Conservation (phyloP, 2,797 vertebrate species). For the Esox lucius region DNA sequence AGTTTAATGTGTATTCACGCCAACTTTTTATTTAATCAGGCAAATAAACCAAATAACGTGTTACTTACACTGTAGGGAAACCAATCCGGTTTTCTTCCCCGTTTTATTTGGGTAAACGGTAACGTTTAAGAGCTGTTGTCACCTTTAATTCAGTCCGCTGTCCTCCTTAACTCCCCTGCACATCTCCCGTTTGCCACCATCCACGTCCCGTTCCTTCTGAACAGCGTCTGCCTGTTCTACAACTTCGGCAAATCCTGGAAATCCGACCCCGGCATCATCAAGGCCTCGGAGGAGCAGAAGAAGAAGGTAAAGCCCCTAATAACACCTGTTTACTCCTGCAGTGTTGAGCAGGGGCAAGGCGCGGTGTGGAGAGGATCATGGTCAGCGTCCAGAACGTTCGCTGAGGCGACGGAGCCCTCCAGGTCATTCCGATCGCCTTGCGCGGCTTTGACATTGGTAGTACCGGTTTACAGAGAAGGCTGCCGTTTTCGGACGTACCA, state of each 20-base stretch:
- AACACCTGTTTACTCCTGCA: background rate
- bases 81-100: background rate
- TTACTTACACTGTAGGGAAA: background rate
- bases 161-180: constrained; percentile 55
- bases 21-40: no score
- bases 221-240: constrained; percentile 94
- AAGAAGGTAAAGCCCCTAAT: constrained; percentile 86
- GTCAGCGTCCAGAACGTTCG: no score
- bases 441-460: background rate
- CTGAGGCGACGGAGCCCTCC: no score
- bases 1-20: background rate
- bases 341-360: no score
- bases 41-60: no score
- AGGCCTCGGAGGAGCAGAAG: constrained; percentile 98
- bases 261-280: constrained; percentile 97
- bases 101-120: background rate
- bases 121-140: background rate
- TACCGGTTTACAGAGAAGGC: background rate
- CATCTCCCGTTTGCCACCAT: constrained; percentile 94
- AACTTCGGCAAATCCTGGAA: constrained; percentile 99
- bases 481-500: background rate
- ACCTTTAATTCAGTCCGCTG: background rate
- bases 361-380: no score
- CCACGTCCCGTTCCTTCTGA: constrained; percentile 94
- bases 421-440: no score